These are phyloP conservation scores for Orthosia gracilis DNA, from an alignment of 2,888 invertebrate genomes.

Conservation along the genomic window DNA sequence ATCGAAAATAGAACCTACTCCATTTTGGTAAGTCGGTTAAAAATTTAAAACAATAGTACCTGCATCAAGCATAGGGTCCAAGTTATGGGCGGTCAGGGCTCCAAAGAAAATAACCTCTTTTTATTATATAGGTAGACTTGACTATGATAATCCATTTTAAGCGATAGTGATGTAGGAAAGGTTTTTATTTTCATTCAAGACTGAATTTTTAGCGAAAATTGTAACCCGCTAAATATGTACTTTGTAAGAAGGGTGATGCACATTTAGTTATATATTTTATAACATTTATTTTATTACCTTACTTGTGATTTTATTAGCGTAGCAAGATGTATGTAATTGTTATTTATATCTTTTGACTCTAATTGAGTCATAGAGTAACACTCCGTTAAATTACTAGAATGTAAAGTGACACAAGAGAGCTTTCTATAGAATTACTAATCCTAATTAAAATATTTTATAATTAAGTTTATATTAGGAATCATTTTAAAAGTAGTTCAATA, in stretches of 20 bases:
- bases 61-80: too few relatives aligned
- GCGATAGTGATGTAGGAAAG: too few relatives aligned
- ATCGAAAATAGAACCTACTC: too few relatives aligned
- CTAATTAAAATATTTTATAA: not conserved
- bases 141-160: too few relatives aligned
- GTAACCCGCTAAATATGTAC: not conserved
- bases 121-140: too few relatives aligned
- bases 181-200: too few relatives aligned
- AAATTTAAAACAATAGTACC: too few relatives aligned
- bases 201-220: not conserved
- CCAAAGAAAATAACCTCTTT: too few relatives aligned
- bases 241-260: not conserved
- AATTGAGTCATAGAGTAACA: slow-evolving; percentile 2
- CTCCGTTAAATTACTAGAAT: slow-evolving; percentile 2
- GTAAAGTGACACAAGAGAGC: slow-evolving; percentile 1
- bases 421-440: not conserved
- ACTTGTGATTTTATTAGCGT: not conserved
- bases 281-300: too few relatives aligned
- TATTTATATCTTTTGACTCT: slow-evolving; percentile 10
- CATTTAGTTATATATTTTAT: not conserved
- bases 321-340: not conserved
- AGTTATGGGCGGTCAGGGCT: too few relatives aligned
- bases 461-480: not conserved
- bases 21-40: too few relatives aligned
- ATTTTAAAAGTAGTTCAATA: slow-evolving; percentile 21